Evolutionary conservation across 2,888 invertebrate genomes (phyloP).

Genomic region (Cremastinae sp.): DNA sequence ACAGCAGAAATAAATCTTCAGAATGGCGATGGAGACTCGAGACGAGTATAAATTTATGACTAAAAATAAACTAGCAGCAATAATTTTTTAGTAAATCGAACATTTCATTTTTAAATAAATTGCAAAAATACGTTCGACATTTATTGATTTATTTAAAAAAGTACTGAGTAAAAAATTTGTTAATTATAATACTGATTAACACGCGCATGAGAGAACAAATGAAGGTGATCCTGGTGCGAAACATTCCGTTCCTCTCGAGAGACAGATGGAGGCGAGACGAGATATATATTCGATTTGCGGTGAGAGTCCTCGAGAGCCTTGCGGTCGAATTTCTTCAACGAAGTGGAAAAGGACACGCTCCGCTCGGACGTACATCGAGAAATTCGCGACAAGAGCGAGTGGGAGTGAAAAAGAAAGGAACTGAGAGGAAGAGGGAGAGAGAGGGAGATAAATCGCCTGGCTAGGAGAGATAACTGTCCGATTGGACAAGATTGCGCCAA

Average conservation of each 20-base stretch:
- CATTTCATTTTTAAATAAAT: no score
- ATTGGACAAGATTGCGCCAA: constrained; percentile 33
- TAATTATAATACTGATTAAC: no score
- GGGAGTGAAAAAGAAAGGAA: neutral
- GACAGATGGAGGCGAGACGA: constrained; percentile 1
- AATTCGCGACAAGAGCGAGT: constrained; percentile 14
- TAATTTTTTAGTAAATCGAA: no score
- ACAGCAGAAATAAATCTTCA: no score
- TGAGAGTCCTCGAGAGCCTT: neutral
- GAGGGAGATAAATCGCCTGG: constrained; percentile 15
- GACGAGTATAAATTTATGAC: no score
- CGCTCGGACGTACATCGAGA: constrained; percentile 34
- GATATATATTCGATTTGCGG: constrained; percentile 16
- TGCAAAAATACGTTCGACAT: no score
- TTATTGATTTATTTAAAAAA: no score
- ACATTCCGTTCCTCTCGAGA: constrained; percentile 1
- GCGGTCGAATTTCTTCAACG: constrained; percentile 30
- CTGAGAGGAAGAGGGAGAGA: constrained; percentile 2
- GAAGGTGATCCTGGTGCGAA: constrained; percentile 4
- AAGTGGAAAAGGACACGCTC: constrained; percentile 44
- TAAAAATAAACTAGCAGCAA: no score
- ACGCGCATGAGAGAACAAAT: neutral
- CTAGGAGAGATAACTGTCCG: constrained; percentile 46
- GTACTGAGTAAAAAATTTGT: no score
- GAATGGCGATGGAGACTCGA: no score